A percentile compares a stretch with the other conserved stretches of the same genome.
Conservation (phyloP, 2,888 invertebrate species). For the Drosophila formosana region DNA sequence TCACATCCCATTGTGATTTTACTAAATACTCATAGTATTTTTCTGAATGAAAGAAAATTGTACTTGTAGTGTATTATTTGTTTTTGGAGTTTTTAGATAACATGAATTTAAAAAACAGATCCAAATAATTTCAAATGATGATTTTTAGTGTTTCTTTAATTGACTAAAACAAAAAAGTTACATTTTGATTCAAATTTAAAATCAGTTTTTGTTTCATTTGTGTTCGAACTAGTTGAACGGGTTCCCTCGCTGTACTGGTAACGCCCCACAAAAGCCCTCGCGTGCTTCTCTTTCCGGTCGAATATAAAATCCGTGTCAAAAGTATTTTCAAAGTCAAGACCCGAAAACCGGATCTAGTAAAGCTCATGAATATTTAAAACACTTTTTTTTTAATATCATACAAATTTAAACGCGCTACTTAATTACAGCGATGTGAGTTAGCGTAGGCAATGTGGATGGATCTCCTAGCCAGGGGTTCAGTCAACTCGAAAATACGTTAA, state of each 20-base stretch:
- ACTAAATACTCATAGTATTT: slow-evolving; percentile 4
- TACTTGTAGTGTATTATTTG: background rate
- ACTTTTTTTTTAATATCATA: slow-evolving; percentile 39
- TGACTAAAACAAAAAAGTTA: slow-evolving; percentile 11
- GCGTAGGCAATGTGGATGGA: slow-evolving; percentile 40
- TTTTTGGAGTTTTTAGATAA: background rate
- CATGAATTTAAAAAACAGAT: no score
- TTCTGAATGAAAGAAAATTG: slow-evolving; percentile 4
- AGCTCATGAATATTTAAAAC: slow-evolving; percentile 60
- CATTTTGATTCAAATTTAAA: slow-evolving; percentile 1
- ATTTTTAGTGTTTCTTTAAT: slow-evolving; percentile 2
- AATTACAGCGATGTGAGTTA: slow-evolving; percentile 62
- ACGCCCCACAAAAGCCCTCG: slow-evolving; percentile 29
- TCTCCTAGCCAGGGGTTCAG: slow-evolving; percentile 50
- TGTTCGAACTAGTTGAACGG: slow-evolving; percentile 32
- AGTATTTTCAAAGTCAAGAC: slow-evolving; percentile 51
- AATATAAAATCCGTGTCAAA: slow-evolving; percentile 49
- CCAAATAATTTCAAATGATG: slow-evolving; percentile 1
- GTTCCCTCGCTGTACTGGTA: slow-evolving; percentile 31
- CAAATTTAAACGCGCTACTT: slow-evolving; percentile 59
- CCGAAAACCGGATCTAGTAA: slow-evolving; percentile 57
- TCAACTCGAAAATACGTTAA: slow-evolving; percentile 60
- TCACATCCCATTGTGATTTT: slow-evolving; percentile 16
- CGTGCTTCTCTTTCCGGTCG: slow-evolving; percentile 67
- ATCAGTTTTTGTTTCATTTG: background rate